A percentile compares a stretch with the other conserved stretches of the same genome.
Conservation (phyloP, 2,113 vertebrate species). For the Myrmophylax atrothorax region DNA sequence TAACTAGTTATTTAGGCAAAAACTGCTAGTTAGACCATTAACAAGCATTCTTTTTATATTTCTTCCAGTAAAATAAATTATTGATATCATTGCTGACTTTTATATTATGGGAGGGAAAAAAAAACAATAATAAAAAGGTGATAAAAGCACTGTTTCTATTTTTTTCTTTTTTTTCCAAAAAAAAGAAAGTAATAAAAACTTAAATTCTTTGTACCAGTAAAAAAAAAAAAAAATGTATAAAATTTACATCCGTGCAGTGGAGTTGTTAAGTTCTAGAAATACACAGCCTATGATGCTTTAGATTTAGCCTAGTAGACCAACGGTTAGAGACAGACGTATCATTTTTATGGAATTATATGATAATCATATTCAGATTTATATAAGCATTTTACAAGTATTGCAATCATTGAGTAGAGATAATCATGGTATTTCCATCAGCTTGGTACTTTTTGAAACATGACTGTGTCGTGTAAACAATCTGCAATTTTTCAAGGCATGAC, state of each 20-base stretch:
- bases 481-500: conserved; percentile 83
- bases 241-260: conserved; percentile 94
- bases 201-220: conserved; percentile 86
- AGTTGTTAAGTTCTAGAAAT: conserved; percentile 92
- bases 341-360: conserved; percentile 90
- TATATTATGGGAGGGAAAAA: conserved; percentile 92
- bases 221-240: conserved; percentile 86
- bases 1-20: conserved; percentile 84
- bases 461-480: conserved; percentile 85
- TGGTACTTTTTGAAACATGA: conserved; percentile 86
- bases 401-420: conserved; percentile 87
- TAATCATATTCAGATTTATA: conserved; percentile 91
- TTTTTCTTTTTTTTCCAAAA: conserved; percentile 87
- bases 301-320: conserved; percentile 91
- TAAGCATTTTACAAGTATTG: conserved; percentile 91
- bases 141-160: conserved; percentile 90
- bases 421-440: conserved; percentile 88
- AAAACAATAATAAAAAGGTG: conserved; percentile 84
- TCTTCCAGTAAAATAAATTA: conserved; percentile 93
- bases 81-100: conserved; percentile 95
- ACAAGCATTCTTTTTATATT: conserved; percentile 92
- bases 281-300: conserved; percentile 91
- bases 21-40: conserved; percentile 84
- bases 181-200: conserved; percentile 85
- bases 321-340: conserved; percentile 89